Evolutionary conservation across 2,797 vertebrate genomes (phyloP), one percentile per base, ranked within the genome.

Genomic region (Danio choprae): DNA sequence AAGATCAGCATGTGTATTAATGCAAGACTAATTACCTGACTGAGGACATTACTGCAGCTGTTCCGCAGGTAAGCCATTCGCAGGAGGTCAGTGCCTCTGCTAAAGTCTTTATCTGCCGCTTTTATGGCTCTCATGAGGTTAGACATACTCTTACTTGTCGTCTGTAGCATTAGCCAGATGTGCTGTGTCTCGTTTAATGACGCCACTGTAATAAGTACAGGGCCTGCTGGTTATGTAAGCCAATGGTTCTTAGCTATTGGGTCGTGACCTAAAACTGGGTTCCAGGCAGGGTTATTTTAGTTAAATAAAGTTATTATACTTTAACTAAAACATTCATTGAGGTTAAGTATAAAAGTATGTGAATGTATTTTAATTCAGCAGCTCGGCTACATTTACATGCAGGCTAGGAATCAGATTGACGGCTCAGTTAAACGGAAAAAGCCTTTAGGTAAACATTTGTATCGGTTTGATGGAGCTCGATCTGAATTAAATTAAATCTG

Each of bases 11-110:
- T 85, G 85, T 46, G 83, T 91, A 91, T 93, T 92, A 92, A 92
- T 90, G 89, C 84, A 83, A 89, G 90, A 91, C 89, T 92, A 92
- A 93, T 92, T 89, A 89, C 89, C 90, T 91, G 92, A 93, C 92
- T 84, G 88, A 86, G 87, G 84, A 86, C 91, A 90, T 92, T 92
- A 92, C 81, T 84, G 84, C 88, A 88, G 88, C 87, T 83, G 56
- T 85, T 91, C 84, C 86, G 87, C 92, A 93, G 91, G 91, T 92
- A 90, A 89, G 85, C 87, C 81, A 68, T 79, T 79, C 86, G 81
- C 84, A 83, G 86, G 60, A 88, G 89, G 90, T 89, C 89, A 85
- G 85, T 87, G 84, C 84, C 79, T 91, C 86, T 58, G 74, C 86
- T 86, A 84, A 80, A 86, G 86, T 88, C 87, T 86, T 87, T 83